These are phyloP conservation scores for Drosophila imparisetae DNA, from an alignment of 2,888 invertebrate genomes.

Conservation along the genomic window DNA sequence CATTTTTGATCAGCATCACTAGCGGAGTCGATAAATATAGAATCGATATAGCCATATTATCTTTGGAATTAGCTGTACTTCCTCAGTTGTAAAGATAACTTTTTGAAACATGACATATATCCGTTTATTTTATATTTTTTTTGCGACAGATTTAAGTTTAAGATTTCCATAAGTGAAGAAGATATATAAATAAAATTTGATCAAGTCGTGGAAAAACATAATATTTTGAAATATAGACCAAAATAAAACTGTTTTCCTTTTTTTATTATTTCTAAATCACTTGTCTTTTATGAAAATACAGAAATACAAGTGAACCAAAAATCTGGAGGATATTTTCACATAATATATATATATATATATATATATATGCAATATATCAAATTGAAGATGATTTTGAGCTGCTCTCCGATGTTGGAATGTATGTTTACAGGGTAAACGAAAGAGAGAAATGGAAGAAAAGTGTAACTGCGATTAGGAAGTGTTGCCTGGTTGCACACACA, in stretches of 20 bases:
- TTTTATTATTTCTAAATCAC: not conserved
- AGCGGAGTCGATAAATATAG: too few species aligned
- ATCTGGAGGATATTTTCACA: not conserved
- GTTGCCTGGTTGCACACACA: not conserved
- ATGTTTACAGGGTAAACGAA: conserved; percentile 11
- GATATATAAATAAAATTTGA: not conserved
- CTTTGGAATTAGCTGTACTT: too few species aligned
- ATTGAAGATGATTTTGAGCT: not conserved
- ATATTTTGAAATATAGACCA: not conserved
- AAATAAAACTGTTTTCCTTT: not conserved
- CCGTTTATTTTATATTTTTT: too few species aligned
- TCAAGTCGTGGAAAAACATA: not conserved
- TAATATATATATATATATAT: not conserved
- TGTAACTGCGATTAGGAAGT: conserved; percentile 5
- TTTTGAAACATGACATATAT: too few species aligned
- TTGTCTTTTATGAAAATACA: too few species aligned
- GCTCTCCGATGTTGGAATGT: not conserved
- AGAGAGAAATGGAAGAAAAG: not conserved
- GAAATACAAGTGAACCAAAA: too few species aligned
- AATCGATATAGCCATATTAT: too few species aligned
- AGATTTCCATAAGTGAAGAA: not conserved
- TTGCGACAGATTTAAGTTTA: too few species aligned
- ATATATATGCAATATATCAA: not conserved
- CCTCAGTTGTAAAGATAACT: too few species aligned
- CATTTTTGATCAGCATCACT: not conserved